Evolutionary conservation across 2,888 invertebrate genomes (phyloP).

Genomic region (Apodemia duryi): DNA sequence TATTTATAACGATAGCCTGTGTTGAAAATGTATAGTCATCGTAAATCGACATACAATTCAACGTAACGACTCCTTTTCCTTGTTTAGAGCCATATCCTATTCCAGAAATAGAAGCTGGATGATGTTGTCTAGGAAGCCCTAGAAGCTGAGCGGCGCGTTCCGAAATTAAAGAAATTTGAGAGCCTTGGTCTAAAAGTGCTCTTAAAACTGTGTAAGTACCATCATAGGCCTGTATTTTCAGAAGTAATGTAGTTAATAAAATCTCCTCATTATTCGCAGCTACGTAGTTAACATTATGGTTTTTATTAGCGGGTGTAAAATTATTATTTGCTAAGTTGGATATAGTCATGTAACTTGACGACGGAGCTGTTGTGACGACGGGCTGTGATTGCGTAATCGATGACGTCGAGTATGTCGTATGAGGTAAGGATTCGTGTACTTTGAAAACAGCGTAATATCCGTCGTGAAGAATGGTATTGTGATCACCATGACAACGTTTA

Average conservation of each 20-base stretch:
- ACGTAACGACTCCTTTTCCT: too few species aligned
- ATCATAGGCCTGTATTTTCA: conserved; percentile 7
- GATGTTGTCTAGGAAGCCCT: neutral
- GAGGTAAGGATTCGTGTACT: neutral
- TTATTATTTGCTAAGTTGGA: conserved; percentile 6
- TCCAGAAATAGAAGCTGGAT: too few species aligned
- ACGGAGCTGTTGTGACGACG: neutral
- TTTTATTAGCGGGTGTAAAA: neutral
- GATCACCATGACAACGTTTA: conserved; percentile 8
- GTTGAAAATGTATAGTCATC: too few species aligned
- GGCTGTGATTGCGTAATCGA: conserved; percentile 11
- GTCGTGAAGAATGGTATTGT: conserved; percentile 16
- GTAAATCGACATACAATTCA: too few species aligned
- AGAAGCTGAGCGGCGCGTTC: neutral
- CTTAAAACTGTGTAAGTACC: too few species aligned
- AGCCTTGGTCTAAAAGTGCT: too few species aligned
- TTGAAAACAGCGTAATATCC: conserved; percentile 12
- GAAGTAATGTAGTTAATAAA: conserved; percentile 12
- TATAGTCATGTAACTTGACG: neutral
- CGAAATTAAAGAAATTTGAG: too few species aligned
- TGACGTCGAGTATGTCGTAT: conserved; percentile 14
- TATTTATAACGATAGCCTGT: too few species aligned
- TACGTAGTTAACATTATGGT: conserved; percentile 15
- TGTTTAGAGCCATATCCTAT: too few species aligned
- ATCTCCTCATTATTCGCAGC: conserved; percentile 15